A percentile compares a stretch with the other conserved stretches of the same genome.
phyloP scores from a whole-genome alignment of 2,888 invertebrate genomes.

The Lasioglossum marginatum region DNA sequence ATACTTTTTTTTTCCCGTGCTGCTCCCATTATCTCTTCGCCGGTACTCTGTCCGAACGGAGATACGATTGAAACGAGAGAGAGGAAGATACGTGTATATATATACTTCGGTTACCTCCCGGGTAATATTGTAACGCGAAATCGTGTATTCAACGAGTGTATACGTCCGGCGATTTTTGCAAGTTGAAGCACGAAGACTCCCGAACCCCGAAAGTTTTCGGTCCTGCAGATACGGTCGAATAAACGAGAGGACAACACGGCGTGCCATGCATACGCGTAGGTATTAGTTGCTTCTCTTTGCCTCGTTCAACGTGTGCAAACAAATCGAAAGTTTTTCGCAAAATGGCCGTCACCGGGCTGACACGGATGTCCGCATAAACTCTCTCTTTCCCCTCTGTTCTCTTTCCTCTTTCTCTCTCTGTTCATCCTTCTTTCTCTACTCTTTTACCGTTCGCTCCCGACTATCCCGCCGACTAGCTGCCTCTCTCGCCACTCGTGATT shows the following conservation, averaged over 20 bases:
- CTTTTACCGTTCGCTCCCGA: conserved; percentile 56
- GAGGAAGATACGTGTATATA: conserved; percentile 12
- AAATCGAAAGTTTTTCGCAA: conserved; percentile 84
- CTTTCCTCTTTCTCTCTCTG: conserved; percentile 53
- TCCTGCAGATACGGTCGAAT: conserved; percentile 72
- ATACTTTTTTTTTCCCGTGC: conserved; percentile 51
- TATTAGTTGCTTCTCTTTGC: conserved; percentile 79
- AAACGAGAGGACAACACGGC: conserved; percentile 70
- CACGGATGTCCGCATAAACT: conserved; percentile 83
- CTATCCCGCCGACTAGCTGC: conserved; percentile 70
- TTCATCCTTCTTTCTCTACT: conserved; percentile 51
- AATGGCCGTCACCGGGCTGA: conserved; percentile 84
- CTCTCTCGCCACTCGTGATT: conserved; percentile 82
- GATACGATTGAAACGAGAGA: conserved; percentile 31
- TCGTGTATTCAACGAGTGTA: conserved; percentile 58
- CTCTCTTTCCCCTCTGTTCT: conserved; percentile 60
- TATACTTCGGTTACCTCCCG: conserved; percentile 44
- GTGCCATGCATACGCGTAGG: conserved; percentile 81
- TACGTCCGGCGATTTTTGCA: conserved; percentile 61
- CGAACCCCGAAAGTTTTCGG: conserved; percentile 67
- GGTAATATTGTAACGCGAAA: conserved; percentile 56
- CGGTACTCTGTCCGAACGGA: conserved; percentile 47
- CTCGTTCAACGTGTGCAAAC: conserved; percentile 76
- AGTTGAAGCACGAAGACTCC: conserved; percentile 66
- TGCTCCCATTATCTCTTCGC: conserved; percentile 53